These are phyloP conservation scores for Arenicola marina DNA, from an alignment of 2,888 invertebrate species.

Conservation along the genomic window DNA sequence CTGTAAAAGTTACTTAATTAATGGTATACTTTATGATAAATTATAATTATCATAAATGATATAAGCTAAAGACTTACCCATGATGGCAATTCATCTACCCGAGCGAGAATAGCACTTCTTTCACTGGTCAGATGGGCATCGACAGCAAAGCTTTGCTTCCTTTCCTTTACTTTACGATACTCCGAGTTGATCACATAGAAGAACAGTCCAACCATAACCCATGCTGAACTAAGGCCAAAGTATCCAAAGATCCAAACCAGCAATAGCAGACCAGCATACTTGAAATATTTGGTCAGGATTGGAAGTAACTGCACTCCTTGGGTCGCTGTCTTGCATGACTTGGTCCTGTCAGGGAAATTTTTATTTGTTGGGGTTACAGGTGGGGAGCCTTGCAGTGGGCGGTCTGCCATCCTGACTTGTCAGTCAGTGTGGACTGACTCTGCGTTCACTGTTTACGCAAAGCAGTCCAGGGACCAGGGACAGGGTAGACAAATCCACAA, in stretches of 20 bases:
- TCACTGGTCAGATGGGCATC: constrained; percentile 70
- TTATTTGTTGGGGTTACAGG: too few species aligned
- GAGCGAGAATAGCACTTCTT: constrained; percentile 82
- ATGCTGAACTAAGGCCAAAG: constrained; percentile 75
- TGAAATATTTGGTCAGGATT: constrained; percentile 51
- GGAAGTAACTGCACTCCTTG: constrained; percentile 34
- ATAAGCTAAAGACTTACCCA: constrained; percentile 89
- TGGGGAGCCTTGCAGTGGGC: too few species aligned
- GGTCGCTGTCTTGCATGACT: constrained; percentile 1
- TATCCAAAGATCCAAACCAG: constrained; percentile 57
- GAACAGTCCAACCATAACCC: constrained; percentile 82
- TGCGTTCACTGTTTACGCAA: too few species aligned
- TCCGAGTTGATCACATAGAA: constrained; percentile 71
- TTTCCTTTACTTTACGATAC: constrained; percentile 70
- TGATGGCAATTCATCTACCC: constrained; percentile 87
- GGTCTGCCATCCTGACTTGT: too few species aligned
- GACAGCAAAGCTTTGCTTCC: constrained; percentile 72
- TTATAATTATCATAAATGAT: too few species aligned
- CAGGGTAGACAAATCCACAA: too few species aligned
- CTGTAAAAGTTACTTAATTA: too few species aligned
- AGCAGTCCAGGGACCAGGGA: too few species aligned
- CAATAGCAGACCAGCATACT: constrained; percentile 50
- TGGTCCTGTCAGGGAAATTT: background rate
- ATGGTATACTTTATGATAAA: background rate
- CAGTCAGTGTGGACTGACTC: too few species aligned